These are phyloP conservation scores for Centruroides vittatus DNA, from an alignment of 1,140 invertebrate genomes.

Conservation along the genomic window DNA sequence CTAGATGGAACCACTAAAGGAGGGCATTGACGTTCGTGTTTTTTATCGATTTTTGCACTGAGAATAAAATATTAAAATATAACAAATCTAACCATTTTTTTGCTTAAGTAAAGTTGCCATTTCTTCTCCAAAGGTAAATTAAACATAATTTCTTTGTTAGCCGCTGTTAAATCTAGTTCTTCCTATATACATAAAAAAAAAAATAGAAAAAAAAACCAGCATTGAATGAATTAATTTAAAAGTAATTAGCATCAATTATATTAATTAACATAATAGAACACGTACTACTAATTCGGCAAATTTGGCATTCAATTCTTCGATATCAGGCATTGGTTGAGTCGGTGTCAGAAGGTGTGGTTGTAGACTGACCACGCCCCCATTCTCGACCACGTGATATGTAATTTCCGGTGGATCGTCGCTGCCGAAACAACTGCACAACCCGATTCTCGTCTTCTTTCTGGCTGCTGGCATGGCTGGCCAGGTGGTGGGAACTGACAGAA, in stretches of 20 bases:
- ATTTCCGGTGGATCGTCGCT: constrained; percentile 1
- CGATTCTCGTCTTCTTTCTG: background rate
- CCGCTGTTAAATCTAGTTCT: constrained; percentile 77
- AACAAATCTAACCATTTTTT: constrained; percentile 41
- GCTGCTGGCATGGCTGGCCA: background rate
- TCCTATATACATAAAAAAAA: constrained; percentile 26
- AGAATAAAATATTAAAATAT: background rate
- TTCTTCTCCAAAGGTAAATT: constrained; percentile 82
- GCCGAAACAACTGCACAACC: background rate
- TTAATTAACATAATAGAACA: background rate
- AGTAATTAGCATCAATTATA: background rate
- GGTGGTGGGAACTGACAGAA: too few species aligned
- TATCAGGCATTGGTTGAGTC: constrained; percentile 30
- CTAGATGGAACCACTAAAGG: too few species aligned
- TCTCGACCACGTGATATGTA: constrained; percentile 1
- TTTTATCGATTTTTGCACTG: background rate
- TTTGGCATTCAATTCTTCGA: constrained; percentile 79
- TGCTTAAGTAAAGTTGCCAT: constrained; percentile 92
- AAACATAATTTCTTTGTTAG: constrained; percentile 75
- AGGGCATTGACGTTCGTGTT: background rate
- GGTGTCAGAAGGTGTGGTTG: background rate
- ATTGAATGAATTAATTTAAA: background rate
- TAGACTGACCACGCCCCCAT: constrained; percentile 1
- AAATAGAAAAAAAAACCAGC: background rate
- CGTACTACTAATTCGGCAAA: constrained; percentile 74